Evolutionary conservation across 2,888 invertebrate species (phyloP), one percentile per base, ranked within the genome.

Genomic region (Tricholauxania praeusta): DNA sequence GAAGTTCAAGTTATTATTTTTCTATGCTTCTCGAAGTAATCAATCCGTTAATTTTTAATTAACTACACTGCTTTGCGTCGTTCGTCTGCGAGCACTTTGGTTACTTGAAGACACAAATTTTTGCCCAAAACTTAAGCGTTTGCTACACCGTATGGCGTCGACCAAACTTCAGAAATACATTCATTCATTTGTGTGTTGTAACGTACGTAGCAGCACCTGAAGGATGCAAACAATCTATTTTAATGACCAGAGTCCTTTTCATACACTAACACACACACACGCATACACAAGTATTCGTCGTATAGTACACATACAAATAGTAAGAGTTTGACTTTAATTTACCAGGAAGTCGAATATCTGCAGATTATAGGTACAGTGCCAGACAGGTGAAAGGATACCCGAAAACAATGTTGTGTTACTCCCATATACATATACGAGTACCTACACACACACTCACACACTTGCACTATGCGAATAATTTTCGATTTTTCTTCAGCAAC

Each of bases 201-300:
- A 39, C 39, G 39, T 66, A 53, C 15, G 59, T 47, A 39, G 63
- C 68, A 70, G 47, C 59, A 70, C 70, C 65, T 62, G 53, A 71
- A 73, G 66, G 59, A 73, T 55, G 52, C 73, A 65, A 67, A 71
- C 70, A 66, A 70, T 70, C 47, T 71, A 71, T 66, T 73, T 73
- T 73, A 71, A 72, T 70, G 51, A 74, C 55, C 51, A 52, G 51
- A 7, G 57, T 63, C 53, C 47, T 6, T 39, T 19, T 8, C 19
- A 48, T 22, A 32, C 17, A 15, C 39, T 52, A 14, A 47, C 17
- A 19, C 70, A 15, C 10, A 49, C 12, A 48, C 4, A 4, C 10
- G n/a, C n/a, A n/a, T n/a, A 39, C 39, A 10, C 39, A 39, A 39
- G 8, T 39, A 39, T 39, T 10, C 39, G 32, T 5, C 32, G 39